Evolutionary conservation across 2,797 vertebrate genomes (phyloP).

Genomic region (Pipistrellus pygmaeus): DNA sequence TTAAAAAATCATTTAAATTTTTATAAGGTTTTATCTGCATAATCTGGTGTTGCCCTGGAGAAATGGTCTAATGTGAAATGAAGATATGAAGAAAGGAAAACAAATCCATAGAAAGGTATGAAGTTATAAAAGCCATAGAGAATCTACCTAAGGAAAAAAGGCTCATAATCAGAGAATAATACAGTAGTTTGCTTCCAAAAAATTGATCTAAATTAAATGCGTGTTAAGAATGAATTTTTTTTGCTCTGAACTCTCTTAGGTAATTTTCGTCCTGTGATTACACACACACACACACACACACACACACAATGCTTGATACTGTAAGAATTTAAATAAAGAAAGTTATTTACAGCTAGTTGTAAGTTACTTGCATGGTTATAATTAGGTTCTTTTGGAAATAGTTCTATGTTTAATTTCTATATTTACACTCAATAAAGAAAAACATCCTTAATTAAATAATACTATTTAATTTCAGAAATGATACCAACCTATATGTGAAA

Average conservation of each 20-base stretch:
- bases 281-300: no score
- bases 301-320: not conserved
- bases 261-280: not conserved
- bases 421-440: not conserved
- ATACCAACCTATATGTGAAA: not conserved
- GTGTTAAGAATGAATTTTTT: not conserved
- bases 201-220: not conserved
- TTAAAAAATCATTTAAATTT: conserved; percentile 49
- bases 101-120: conserved; percentile 8
- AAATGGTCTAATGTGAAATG: not conserved
- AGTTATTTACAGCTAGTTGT: not conserved
- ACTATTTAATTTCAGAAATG: conserved; percentile 19
- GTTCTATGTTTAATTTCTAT: not conserved
- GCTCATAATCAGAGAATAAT: not conserved
- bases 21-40: conserved; percentile 3
- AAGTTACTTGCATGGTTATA: not conserved
- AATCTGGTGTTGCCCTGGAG: not conserved
- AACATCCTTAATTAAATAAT: not conserved
- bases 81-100: conserved; percentile 45
- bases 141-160: not conserved
- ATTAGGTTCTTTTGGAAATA: not conserved
- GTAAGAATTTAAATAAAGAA: not conserved
- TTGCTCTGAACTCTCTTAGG: not conserved
- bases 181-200: conserved; percentile 18
- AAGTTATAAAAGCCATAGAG: not conserved